These are phyloP conservation scores for Polymixis lichenea DNA, from an alignment of 2,888 invertebrate genomes.

Conservation along the genomic window DNA sequence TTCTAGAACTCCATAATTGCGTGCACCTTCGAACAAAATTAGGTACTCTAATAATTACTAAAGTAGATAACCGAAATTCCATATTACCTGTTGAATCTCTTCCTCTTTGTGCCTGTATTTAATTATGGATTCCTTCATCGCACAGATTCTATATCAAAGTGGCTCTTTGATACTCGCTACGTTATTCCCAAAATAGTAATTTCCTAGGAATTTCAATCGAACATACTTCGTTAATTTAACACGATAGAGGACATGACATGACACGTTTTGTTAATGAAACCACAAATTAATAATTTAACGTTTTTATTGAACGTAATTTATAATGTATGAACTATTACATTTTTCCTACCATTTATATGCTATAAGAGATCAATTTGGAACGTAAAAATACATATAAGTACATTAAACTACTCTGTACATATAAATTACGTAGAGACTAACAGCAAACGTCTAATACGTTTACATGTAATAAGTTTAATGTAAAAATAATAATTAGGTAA, in stretches of 20 bases:
- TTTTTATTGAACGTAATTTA: constrained; percentile 89
- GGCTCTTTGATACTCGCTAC: constrained; percentile 60
- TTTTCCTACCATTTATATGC: constrained; percentile 79
- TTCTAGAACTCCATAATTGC: constrained; percentile 69
- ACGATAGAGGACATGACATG: neutral
- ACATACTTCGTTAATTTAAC: constrained; percentile 23
- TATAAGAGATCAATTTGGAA: constrained; percentile 81
- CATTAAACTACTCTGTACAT: constrained; percentile 77
- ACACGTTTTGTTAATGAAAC: constrained; percentile 65
- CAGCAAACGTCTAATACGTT: constrained; percentile 67
- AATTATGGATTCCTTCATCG: constrained; percentile 72
- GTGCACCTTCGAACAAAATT: constrained; percentile 57
- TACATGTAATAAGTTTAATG: constrained; percentile 62
- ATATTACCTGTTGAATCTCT: constrained; percentile 32
- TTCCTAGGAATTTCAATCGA: constrained; percentile 55
- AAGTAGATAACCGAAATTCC: constrained; percentile 28
- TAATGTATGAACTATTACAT: constrained; percentile 82
- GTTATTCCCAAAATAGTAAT: constrained; percentile 68
- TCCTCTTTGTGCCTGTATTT: constrained; percentile 66
- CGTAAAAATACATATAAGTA: constrained; percentile 74
- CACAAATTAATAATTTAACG: constrained; percentile 81
- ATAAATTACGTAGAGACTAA: constrained; percentile 73
- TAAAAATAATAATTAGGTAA: constrained; percentile 62
- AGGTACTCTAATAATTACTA: constrained; percentile 41
- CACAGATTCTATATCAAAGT: constrained; percentile 73